These are phyloP conservation scores for Phortica okadai DNA, from an alignment of 2,888 invertebrate genomes.

Conservation along the genomic window DNA sequence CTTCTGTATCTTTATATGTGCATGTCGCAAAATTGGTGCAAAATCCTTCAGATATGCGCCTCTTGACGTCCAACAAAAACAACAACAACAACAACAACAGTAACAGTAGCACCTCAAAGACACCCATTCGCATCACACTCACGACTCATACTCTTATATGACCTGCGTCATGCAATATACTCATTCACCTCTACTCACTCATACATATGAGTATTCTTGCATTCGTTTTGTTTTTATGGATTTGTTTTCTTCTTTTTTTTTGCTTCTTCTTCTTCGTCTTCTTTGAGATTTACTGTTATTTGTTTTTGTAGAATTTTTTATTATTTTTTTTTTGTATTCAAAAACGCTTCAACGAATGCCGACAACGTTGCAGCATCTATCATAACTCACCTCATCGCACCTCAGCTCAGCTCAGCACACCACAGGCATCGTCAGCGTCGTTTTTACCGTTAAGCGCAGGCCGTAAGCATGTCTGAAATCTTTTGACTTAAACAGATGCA, in stretches of 20 bases:
- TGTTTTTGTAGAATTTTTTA: background rate
- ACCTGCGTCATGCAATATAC: too few species aligned
- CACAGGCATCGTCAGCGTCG: background rate
- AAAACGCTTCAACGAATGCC: too few species aligned
- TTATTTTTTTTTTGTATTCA: too few species aligned
- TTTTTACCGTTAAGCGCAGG: background rate
- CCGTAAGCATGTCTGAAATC: background rate
- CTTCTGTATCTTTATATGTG: slow-evolving; percentile 11
- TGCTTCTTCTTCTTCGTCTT: background rate
- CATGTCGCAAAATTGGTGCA: slow-evolving; percentile 30
- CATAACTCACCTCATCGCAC: background rate
- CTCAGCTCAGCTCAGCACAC: background rate
- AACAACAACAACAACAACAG: background rate
- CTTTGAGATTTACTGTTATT: background rate
- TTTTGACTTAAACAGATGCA: slow-evolving; percentile 14
- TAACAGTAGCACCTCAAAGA: background rate
- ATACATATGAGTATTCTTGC: too few species aligned
- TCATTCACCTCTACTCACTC: too few species aligned
- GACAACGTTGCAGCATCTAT: background rate
- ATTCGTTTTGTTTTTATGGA: background rate
- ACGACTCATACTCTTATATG: background rate
- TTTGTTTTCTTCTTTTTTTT: background rate
- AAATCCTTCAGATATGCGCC: slow-evolving; percentile 30
- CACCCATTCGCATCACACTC: background rate
- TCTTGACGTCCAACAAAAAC: background rate